A percentile compares a stretch with the other conserved stretches of the same genome.
phyloP scores from a whole-genome alignment of 2,113 vertebrate genomes.

The Hyperoodon ampullatus region DNA sequence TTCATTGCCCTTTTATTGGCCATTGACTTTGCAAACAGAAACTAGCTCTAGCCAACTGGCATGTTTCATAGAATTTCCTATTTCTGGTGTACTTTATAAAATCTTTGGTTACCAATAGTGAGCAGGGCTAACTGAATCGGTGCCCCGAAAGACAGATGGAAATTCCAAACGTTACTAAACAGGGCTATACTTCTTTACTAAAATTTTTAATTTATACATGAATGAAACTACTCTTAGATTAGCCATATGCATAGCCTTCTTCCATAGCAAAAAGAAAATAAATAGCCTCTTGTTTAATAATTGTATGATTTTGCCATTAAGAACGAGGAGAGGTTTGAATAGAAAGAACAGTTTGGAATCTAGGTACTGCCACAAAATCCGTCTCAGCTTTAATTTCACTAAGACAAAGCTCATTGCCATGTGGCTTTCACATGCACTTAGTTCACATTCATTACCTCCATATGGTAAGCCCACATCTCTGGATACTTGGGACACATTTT shows the following conservation, averaged over 20 bases:
- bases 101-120: slow-evolving; percentile 11
- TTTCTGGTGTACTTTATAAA: not conserved
- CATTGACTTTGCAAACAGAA: slow-evolving; percentile 42
- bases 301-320: not conserved
- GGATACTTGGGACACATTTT: not conserved
- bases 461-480: not conserved
- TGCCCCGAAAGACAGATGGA: slow-evolving; percentile 31
- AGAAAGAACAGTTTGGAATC: not conserved
- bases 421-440: not conserved
- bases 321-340: not conserved
- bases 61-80: not conserved
- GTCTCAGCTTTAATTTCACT: not conserved
- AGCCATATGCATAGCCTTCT: not conserved
- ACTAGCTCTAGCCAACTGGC: not conserved
- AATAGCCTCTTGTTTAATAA: not conserved
- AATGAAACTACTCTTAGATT: not conserved
- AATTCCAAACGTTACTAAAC: not conserved
- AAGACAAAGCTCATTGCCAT: not conserved
- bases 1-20: slow-evolving; percentile 46
- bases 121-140: not conserved
- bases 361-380: not conserved
- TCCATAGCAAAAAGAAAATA: not conserved
- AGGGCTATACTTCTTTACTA: not conserved
- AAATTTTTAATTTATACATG: slow-evolving; percentile 37
- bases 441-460: not conserved